Conservation (phyloP, 2,888 invertebrate species). For the Dicyrtoma fusca region DNA sequence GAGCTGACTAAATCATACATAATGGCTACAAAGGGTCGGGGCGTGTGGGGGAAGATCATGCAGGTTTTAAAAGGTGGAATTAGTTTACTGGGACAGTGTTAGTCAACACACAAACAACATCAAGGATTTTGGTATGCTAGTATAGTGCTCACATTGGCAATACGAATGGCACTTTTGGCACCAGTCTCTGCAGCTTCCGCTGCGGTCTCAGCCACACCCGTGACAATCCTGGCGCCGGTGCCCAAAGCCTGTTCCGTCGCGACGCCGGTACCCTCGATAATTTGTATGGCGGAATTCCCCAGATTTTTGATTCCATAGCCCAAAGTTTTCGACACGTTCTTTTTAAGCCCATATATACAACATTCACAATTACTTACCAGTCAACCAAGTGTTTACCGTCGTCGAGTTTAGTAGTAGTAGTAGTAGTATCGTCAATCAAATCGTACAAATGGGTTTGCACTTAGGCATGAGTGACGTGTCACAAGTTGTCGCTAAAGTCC, state of each 20-base stretch:
- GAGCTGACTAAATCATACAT: no score
- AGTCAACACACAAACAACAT: background rate
- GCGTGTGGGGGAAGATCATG: background rate
- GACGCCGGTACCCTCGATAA: constrained; percentile 56
- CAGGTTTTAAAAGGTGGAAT: background rate
- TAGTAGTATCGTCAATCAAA: constrained; percentile 7
- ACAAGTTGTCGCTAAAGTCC: background rate
- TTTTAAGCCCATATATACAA: constrained; percentile 30
- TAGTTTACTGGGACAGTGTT: no score
- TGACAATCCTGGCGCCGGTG: constrained; percentile 56
- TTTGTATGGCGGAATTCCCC: constrained; percentile 57
- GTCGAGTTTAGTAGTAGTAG: constrained; percentile 3
- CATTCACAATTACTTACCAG: constrained; percentile 39
- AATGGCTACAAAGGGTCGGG: no score
- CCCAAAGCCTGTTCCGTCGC: constrained; percentile 56
- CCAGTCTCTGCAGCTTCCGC: constrained; percentile 57
- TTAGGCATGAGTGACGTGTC: background rate
- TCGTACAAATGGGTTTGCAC: background rate
- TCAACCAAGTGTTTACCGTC: constrained; percentile 13
- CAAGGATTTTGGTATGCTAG: constrained; percentile 17
- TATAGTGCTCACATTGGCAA: constrained; percentile 56
- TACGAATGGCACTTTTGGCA: constrained; percentile 55
- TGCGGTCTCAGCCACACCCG: constrained; percentile 56
- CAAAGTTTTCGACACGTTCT: constrained; percentile 56
- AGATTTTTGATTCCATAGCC: constrained; percentile 56